phyloP scores from a whole-genome alignment of 2,797 vertebrate species.

The Danio albolineatus region DNA sequence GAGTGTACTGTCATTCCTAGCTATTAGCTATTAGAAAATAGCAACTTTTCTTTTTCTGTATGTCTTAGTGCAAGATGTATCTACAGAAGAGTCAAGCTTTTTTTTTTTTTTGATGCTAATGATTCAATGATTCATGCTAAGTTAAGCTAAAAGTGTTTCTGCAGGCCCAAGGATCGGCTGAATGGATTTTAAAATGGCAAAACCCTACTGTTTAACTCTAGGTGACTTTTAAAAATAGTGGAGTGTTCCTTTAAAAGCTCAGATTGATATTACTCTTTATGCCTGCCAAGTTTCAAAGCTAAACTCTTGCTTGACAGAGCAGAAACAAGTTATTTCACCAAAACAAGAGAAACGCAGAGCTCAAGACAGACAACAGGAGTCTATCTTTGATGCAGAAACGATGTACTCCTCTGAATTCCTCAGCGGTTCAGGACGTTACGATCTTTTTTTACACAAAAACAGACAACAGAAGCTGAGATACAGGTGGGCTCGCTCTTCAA shows the following conservation, averaged over 20 bases:
- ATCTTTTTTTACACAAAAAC: constrained; percentile 18
- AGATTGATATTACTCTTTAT: neutral
- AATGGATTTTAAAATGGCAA: too few species aligned
- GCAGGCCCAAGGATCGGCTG: too few species aligned
- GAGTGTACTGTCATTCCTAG: too few species aligned
- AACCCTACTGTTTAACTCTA: too few species aligned
- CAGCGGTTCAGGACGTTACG: neutral
- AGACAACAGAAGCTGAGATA: constrained; percentile 22
- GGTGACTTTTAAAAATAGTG: too few species aligned
- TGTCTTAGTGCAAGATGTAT: too few species aligned
- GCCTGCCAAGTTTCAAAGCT: constrained; percentile 10
- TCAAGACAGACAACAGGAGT: neutral
- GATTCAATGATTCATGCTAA: too few species aligned
- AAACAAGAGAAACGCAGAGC: neutral
- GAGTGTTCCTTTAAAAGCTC: neutral
- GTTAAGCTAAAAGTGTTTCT: too few species aligned
- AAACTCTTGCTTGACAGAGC: constrained; percentile 6
- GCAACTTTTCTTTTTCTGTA: too few species aligned
- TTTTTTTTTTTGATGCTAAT: too few species aligned
- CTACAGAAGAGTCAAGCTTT: too few species aligned
- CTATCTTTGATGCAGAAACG: neutral
- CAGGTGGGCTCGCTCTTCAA: constrained; percentile 39
- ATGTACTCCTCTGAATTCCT: constrained; percentile 25
- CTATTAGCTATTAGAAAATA: too few species aligned
- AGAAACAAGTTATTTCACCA: neutral